Evolutionary conservation across 1,140 invertebrate species (phyloP), one percentile per base, ranked within the genome.

Genomic region (Ceratina japonica): DNA sequence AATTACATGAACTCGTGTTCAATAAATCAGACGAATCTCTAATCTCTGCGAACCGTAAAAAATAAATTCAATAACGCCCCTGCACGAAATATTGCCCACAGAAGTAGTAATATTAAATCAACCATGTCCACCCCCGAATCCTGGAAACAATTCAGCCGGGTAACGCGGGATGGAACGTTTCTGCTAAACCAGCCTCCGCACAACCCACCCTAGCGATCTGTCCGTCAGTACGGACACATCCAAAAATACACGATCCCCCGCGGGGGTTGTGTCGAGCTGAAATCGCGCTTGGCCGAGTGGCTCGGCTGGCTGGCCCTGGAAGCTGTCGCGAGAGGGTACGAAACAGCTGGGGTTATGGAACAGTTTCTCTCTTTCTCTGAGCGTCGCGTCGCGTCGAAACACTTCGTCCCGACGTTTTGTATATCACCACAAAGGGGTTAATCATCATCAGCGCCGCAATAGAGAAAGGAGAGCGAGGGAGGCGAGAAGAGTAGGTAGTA

Each of bases 391-490:
- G 27, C 22, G 22, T 56, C 7, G 52, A 20, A 31, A 63, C 75
- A 63, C 56, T 78, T 78, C 72, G 69, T 77, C 24, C 27, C 10
- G 12, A 27, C 13, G 59, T 63, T 72, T 64, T 71, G 68, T 56
- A 49, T 72, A 56, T 54, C 51, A 31, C 10, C 59, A 68, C 64
- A 84, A 85, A 65, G 31, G 75, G 70, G 73, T 80, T 84, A 84
- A 83, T 83, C 78, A 75, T 80, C 77, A 65, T 72, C 78, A 83
- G 77, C 37, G 24, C 24, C 63, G 69, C 31, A 69, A 80, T 84
- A 84, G 58, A 62, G 73, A n/a, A n/a, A n/a, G n/a, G n/a, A n/a
- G n/a, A n/a, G 69, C 44, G 37, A 56, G 22, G 59, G 70, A 52
- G 18, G 27, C 44, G 37, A 20, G 59, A 31, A 52, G 80, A 61